phyloP scores from a whole-genome alignment of 1,140 invertebrate genomes.

The Aphaenogaster ashmeadi region DNA sequence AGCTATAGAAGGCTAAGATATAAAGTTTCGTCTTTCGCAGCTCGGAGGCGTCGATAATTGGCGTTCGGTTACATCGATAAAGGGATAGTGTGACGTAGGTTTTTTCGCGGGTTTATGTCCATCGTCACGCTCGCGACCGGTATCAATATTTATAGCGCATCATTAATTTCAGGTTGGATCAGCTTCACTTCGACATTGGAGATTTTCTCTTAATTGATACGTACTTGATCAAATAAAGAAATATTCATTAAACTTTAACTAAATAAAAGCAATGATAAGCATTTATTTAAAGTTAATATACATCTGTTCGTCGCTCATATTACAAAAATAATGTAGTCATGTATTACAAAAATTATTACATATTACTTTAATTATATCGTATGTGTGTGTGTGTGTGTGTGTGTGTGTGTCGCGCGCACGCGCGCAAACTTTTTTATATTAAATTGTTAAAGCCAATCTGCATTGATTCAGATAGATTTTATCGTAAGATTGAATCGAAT shows the following conservation, averaged over 20 bases:
- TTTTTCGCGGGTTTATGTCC: slow-evolving; percentile 72
- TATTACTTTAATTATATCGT: neutral
- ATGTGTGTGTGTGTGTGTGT: neutral
- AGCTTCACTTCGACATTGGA: slow-evolving; percentile 56
- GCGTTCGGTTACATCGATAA: slow-evolving; percentile 84
- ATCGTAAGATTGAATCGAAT: neutral
- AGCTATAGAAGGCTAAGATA: slow-evolving; percentile 59
- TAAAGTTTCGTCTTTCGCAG: slow-evolving; percentile 79
- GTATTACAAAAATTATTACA: neutral
- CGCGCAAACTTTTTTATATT: neutral
- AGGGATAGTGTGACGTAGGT: slow-evolving; percentile 79
- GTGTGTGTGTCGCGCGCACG: neutral
- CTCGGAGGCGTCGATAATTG: slow-evolving; percentile 84
- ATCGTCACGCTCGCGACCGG: slow-evolving; percentile 77
- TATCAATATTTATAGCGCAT: slow-evolving; percentile 85
- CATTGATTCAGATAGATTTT: neutral
- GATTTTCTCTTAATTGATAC: neutral
- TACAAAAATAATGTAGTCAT: neutral
- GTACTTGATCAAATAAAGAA: neutral
- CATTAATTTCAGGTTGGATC: slow-evolving; percentile 77
- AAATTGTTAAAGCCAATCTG: neutral
- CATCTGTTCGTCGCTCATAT: neutral
- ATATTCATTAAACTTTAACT: neutral
- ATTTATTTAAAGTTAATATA: slow-evolving; percentile 22
- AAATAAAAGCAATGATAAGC: neutral